These are phyloP conservation scores for Coregonus sp. DNA, from an alignment of 2,797 vertebrate genomes.

Conservation along the genomic window DNA sequence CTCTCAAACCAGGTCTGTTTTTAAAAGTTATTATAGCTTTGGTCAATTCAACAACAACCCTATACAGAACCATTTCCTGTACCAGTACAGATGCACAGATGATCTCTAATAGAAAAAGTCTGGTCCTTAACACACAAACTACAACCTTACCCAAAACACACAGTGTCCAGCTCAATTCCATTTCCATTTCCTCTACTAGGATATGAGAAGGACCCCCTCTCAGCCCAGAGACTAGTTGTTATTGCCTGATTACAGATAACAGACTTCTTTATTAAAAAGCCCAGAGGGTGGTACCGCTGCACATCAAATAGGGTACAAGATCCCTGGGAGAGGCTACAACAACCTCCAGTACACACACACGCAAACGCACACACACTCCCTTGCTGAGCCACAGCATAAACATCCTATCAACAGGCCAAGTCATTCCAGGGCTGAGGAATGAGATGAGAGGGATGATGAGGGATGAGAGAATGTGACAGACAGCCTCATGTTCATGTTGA, in stretches of 20 bases:
- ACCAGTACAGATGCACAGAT: background rate
- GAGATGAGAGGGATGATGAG: no score
- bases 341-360: constrained; percentile 11
- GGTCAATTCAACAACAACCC: background rate
- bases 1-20: no score
- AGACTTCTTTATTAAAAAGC: constrained; percentile 59
- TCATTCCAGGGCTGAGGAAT: no score
- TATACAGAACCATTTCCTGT: no score
- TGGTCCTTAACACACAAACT: background rate
- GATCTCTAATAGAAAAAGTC: constrained; percentile 1
- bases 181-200: constrained; percentile 38
- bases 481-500: no score
- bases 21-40: background rate
- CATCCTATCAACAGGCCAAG: no score
- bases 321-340: constrained; percentile 24
- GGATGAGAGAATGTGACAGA: no score
- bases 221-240: constrained; percentile 36
- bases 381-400: no score
- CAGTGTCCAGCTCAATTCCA: background rate
- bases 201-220: background rate
- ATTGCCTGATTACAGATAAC: constrained; percentile 48
- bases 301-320: constrained; percentile 17
- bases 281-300: constrained; percentile 29
- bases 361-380: constrained; percentile 18
- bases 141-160: background rate